Evolutionary conservation across 1,140 invertebrate genomes (phyloP), one percentile per base, ranked within the genome.

Genomic region (Marisa cornuarietis): DNA sequence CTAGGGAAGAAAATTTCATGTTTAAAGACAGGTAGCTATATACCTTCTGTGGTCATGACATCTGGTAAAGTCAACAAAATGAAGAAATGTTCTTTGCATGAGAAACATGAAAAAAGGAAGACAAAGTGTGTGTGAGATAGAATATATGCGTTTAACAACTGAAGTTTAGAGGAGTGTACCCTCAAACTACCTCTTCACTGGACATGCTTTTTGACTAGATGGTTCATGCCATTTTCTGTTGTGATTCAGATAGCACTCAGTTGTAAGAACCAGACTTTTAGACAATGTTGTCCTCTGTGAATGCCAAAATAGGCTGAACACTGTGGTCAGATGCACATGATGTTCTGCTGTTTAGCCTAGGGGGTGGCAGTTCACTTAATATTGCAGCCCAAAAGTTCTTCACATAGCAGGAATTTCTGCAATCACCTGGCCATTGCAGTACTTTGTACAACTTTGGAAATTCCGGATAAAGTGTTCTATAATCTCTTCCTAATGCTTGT

Each of bases 351-450:
- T 42, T 42, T 42, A 42, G 3, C 31, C 2, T 42, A 42, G 31
- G 6, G 31, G 31, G 31, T 42, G 71, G 71, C 18, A 73, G 71
- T 54, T 18, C 20, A 51, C 42, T 54, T n/a, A 18, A 52, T 52
- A 73, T 22, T 73, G 31, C 49, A 51, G 42, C 52, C 71, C 71
- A 73, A 22, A 73, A 73, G 49, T 54, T 73, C 20, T 52, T 73
- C 18, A n/a, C 51, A n/a, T 52, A 8, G 7, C 31, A 22, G 22
- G 20, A 52, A 0, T 49, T n/a, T 9, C n/a, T 22, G 18, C 20
- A 6, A 13, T 51, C 3, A 10, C 54, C 14, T 18, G 71, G 71
- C 71, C 71, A 73, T 8, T 73, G 51, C 26, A 54, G 26, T 22
- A 54, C 54, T 9, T 49, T 73, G 71, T n/a, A 73, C 71, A 52